Conservation (phyloP, 2,113 vertebrate genomes). For the Eudyptes chrysolophus region DNA sequence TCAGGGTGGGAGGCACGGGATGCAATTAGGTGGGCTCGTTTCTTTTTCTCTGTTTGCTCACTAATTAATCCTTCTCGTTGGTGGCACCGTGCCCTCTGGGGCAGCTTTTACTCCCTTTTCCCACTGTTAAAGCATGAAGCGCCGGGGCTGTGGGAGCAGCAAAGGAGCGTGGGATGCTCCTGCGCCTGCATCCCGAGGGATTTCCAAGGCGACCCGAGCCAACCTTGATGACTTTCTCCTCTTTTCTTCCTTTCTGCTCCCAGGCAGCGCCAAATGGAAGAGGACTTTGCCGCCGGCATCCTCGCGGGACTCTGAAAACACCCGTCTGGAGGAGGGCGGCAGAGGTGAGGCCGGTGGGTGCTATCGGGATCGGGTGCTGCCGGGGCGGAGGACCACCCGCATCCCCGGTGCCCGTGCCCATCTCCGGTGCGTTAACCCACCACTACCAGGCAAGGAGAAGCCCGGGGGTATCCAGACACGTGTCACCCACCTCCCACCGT, state of each 20-base stretch:
- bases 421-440: neutral
- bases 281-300: neutral
- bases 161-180: neutral
- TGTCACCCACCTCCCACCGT: neutral
- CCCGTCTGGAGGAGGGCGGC: neutral
- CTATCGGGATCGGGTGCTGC: accelerated
- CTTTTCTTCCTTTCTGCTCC: neutral
- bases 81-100: neutral
- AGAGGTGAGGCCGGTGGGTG: neutral
- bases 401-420: neutral
- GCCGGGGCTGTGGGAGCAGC: neutral
- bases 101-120: neutral
- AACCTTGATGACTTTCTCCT: neutral
- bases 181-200: neutral
- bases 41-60: neutral
- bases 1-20: neutral
- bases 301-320: neutral
- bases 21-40: neutral
- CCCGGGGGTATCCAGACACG: neutral
- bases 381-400: accelerated
- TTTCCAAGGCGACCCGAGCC: accelerated
- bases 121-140: accelerated
- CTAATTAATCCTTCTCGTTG: neutral
- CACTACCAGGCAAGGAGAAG: neutral
- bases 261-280: neutral